phyloP scores from a whole-genome alignment of 2,888 invertebrate genomes.

The Aphelenchoides bicaudatus region DNA sequence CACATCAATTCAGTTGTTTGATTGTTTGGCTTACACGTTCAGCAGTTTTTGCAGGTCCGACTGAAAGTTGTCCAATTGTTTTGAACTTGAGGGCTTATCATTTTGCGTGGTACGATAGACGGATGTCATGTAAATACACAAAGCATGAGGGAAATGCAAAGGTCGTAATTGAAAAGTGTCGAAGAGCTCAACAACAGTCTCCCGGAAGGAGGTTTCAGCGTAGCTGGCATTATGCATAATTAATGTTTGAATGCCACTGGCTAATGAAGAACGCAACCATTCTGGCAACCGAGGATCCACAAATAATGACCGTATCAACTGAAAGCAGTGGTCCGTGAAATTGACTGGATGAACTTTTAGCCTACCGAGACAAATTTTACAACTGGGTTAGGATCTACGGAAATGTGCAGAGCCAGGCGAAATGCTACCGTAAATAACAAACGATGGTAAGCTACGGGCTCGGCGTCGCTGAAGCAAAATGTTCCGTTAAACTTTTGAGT shows the following conservation, averaged over 20 bases:
- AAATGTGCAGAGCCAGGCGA: slow-evolving; percentile 31
- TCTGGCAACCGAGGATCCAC: slow-evolving; percentile 39
- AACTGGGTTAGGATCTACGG: slow-evolving; percentile 22
- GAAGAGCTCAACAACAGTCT: slow-evolving; percentile 29
- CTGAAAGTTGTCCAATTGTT: slow-evolving; percentile 20
- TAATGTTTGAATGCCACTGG: slow-evolving; percentile 37
- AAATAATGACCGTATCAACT: slow-evolving; percentile 36
- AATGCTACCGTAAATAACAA: slow-evolving; percentile 35
- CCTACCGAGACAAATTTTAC: slow-evolving; percentile 31
- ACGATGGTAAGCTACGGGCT: slow-evolving; percentile 31
- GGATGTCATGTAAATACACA: slow-evolving; percentile 39
- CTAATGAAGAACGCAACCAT: slow-evolving; percentile 32
- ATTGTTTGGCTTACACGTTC: slow-evolving; percentile 36
- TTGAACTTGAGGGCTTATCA: not conserved
- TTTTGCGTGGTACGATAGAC: slow-evolving; percentile 25
- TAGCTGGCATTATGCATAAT: slow-evolving; percentile 36
- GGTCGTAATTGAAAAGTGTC: slow-evolving; percentile 39
- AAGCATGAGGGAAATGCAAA: slow-evolving; percentile 30
- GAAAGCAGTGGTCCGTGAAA: slow-evolving; percentile 23
- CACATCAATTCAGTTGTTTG: no score
- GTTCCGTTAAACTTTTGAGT: not conserved
- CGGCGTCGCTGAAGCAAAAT: slow-evolving; percentile 27
- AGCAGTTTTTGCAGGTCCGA: slow-evolving; percentile 35
- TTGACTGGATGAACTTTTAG: not conserved
- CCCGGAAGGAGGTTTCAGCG: slow-evolving; percentile 11